Base-by-base conservation (phyloP, 2,888 invertebrate genomes). In the Meta bourneti region DNA sequence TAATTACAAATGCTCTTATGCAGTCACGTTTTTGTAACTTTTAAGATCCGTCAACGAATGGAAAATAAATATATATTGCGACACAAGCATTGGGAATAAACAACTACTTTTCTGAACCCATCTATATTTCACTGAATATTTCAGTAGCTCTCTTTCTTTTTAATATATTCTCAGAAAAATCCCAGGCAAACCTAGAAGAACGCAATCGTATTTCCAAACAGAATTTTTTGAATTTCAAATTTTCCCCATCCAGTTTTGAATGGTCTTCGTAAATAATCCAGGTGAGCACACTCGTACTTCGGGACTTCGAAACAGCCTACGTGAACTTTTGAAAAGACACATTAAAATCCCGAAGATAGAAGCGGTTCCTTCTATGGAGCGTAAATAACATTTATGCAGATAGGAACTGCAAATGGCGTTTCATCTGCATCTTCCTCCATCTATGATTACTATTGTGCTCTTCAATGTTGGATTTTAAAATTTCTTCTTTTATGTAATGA, bases 171-270 rank as follows among this genome's bases (percentile, higher is more conserved):
- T 16, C 61, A 61, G 61, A 61, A 61, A 61, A 61, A 61, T 78
- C 52, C 78, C 13, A 13, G 51, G n/a, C n/a, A 83, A 20, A 19
- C 0, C 52, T 61, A 77, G 19, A 75, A 54, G 20, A 69, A 77
- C 20, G 16, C 52, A 78, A 52, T 16, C 16, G 6, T 16, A 78
- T 78, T 78, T 19, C 19, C n/a, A 78, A 78, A 48, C 7, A 1
- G 51, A 5, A 16, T 52, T 11, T 54, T 85, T 85, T 85, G 77
- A 52, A 85, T 69, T 85, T 69, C 34, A 85, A 54, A 85, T 85
- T 69, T 75, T 77, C n/a, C 54, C 9, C 13, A 11, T 72, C n/a
- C 16, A 34, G 11, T 52, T 81, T 69, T 5, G 52, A 34, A 79
- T 19, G 19, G 0, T 0, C 19, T 52, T 6, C 9, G 8, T 19